Base-by-base conservation (phyloP, 2,113 vertebrate genomes). In the Oophaga pumilio region DNA sequence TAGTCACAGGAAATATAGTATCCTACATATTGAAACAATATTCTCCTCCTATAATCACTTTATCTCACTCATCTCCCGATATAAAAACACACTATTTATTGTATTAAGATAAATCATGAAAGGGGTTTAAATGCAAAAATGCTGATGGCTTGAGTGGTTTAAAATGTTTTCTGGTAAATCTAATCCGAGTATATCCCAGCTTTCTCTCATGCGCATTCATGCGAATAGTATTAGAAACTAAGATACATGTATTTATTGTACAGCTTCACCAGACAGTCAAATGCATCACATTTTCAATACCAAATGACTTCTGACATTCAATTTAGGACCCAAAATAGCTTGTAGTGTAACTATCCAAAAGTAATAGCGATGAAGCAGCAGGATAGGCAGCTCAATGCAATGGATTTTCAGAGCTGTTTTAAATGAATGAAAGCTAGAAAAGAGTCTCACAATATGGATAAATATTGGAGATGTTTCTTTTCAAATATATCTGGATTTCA, bases 271-370 rank as follows among this genome's bases (percentile, higher is more conserved):
- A 86, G 89, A 85, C 62, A 92, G 43, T 33, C 71, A 92, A 77
- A 90, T 9, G 86, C 28, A 84, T 18, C 26, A 60, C 84, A 52
- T 90, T 93, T 92, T 86, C 81, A 84, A 3, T 20, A 66, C 82
- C 85, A 92, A 91, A 90, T 91, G 4, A 87, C 49, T 91, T 89
- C 69, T 89, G 85, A 90, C 84, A 87, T 90, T 86, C 85, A 88
- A 92, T 91, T 89, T 93, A 76, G 91, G 90, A 89, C 53, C 33
- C 62, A 87, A 88, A 83, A 85, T 80, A 90, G 59, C 86, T 89
- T 88, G 71, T 83, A 90, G 77, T 89, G 57, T 88, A 91, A 59
- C 85, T 90, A 20, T 89, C 52, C 74, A 87, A 71, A 56, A 90
- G 50, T 86, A 91, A 90, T 79, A 86, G 85, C 68, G 52, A 83